These are phyloP conservation scores for Drosophila merina DNA, from an alignment of 2,888 invertebrate genomes.

Conservation along the genomic window DNA sequence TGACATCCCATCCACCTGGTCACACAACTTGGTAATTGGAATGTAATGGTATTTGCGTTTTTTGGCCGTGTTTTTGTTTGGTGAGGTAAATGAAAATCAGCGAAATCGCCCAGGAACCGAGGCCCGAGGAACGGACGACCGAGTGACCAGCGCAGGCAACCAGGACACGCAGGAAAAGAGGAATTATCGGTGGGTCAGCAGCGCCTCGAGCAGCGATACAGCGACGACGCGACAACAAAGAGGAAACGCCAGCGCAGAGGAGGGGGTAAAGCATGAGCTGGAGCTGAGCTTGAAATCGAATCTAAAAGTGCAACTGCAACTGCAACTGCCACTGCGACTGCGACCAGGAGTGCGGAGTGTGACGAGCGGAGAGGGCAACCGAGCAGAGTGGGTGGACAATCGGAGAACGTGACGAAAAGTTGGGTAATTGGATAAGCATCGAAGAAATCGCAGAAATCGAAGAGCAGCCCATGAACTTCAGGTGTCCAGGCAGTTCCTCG, in stretches of 20 bases:
- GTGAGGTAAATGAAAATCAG: conserved; percentile 10
- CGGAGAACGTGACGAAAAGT: conserved; percentile 6
- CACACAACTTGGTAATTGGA: conserved; percentile 2
- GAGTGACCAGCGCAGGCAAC: conserved; percentile 7
- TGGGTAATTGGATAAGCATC: background rate
- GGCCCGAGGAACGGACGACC: conserved; percentile 9
- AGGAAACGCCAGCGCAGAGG: conserved; percentile 3
- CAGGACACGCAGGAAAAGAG: conserved; percentile 15
- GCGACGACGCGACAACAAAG: conserved; percentile 7
- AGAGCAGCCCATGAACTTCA: conserved; percentile 5
- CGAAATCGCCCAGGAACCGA: conserved; percentile 1
- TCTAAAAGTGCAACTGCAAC: conserved; percentile 1
- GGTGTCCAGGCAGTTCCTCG: background rate
- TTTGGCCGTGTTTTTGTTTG: conserved; percentile 10
- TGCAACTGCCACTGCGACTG: conserved; percentile 4
- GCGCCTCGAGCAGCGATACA: conserved; percentile 4
- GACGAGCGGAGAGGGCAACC: background rate
- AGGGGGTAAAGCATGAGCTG: conserved; percentile 36
- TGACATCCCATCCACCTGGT: background rate
- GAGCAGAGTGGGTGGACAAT: background rate
- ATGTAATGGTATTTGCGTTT: conserved; percentile 13
- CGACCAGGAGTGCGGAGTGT: background rate
- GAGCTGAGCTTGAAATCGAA: background rate
- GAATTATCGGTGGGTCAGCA: conserved; percentile 9
- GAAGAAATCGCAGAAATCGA: background rate